Percentiles rank a stretch among this genome's conserved stretches.
phyloP scores from a whole-genome alignment of 2,113 vertebrate species.

The Ranitomeya variabilis region DNA sequence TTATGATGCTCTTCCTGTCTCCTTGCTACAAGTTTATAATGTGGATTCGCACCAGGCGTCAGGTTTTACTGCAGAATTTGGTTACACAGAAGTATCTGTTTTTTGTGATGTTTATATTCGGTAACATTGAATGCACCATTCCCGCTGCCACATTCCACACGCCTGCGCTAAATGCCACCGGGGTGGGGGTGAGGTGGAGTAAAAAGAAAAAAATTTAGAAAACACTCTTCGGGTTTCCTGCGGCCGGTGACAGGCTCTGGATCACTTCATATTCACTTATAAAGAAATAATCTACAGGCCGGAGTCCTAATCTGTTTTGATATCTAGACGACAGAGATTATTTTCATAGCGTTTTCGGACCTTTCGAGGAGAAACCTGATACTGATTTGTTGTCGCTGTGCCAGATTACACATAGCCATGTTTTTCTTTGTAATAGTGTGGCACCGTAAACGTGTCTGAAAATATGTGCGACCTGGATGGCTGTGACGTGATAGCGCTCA shows the following conservation, averaged over 20 bases:
- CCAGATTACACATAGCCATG: conserved; percentile 31
- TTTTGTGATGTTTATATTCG: not conserved
- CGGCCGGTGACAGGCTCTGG: not conserved
- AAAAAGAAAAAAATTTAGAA: not conserved
- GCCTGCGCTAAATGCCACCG: not conserved
- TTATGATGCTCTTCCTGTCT: not conserved
- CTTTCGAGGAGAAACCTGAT: conserved; percentile 3
- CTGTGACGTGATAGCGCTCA: not conserved
- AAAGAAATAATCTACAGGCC: conserved; percentile 3
- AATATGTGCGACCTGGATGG: not conserved
- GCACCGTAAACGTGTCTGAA: conserved; percentile 11
- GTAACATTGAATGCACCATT: not conserved
- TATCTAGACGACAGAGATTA: conserved; percentile 25
- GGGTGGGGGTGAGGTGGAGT: not conserved
- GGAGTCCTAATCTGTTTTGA: conserved; percentile 35
- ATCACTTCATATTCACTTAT: conserved; percentile 32
- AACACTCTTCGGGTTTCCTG: not conserved
- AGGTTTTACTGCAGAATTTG: not conserved
- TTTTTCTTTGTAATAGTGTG: conserved; percentile 31
- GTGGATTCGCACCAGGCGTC: not conserved
- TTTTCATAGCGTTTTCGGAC: conserved; percentile 26
- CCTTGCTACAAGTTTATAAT: not conserved
- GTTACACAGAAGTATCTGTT: conserved; percentile 40
- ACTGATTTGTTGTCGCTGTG: conserved; percentile 22
- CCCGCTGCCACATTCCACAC: conserved; percentile 41